Evolutionary conservation across 2,888 invertebrate genomes (phyloP), one percentile per base, ranked within the genome.

Genomic region (Sphecodes monilicornis): DNA sequence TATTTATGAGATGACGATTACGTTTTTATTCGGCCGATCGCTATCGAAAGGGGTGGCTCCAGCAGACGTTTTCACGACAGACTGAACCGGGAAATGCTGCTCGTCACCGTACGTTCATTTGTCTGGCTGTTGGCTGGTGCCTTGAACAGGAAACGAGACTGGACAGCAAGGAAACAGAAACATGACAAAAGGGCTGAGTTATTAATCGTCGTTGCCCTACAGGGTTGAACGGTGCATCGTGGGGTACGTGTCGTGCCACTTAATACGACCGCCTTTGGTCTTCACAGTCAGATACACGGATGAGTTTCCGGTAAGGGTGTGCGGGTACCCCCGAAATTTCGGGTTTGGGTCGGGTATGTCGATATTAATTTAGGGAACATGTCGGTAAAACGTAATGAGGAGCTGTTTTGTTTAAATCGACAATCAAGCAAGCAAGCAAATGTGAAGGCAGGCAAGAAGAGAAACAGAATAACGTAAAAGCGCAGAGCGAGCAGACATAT

Each of bases 1-100:
- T 94, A 94, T 94, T 93, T 93, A 93, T 91, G 92, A 91, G 93
- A 92, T 92, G 92, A 91, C 92, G 92, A 94, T 94, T 94, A 93
- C 91, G 90, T 93, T 93, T 94, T 94, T 93, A 94, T 94, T 93
- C 91, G 88, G 82, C 60, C 84, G 91, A 91, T 89, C 88, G 87
- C 85, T 76, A 86, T 87, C 88, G 83, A 90, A 91, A 90, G 89
- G 91, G 91, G 90, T 88, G 84, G 72, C 54, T 41, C 22, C 32
- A 50, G 70, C 78, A 82, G 90, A 86, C 91, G 89, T 93, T 94
- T 94, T 92, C 93, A 93, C 92, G 93, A 90, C 91, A 93, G 89
- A 89, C 91, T 90, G 86, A 92, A 92, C 93, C n/a, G 93, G 92
- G 91, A 93, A 94, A 94, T 94, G 90, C 92, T 92, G 86, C 93